A percentile compares a stretch with the other conserved stretches of the same genome.
These are phyloP conservation scores for Gobio occitaniae DNA, from an alignment of 2,797 vertebrate species.

Conservation along the genomic window DNA sequence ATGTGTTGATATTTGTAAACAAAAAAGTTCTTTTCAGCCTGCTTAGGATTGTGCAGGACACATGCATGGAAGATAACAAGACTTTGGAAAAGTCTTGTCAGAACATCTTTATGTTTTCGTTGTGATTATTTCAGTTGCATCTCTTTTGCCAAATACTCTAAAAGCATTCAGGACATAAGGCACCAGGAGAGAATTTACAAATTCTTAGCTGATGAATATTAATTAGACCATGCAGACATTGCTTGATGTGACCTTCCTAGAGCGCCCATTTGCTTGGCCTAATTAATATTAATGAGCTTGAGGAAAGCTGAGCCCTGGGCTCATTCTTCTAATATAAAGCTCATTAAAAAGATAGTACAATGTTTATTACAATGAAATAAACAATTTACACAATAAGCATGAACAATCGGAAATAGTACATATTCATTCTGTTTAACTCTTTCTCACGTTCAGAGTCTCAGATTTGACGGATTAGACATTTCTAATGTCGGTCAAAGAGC, in stretches of 20 bases:
- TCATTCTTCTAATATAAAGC: not conserved
- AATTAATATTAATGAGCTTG: not conserved
- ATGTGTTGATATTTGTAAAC: not conserved
- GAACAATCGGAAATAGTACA: not conserved
- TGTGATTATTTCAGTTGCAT: not conserved
- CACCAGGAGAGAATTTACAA: not conserved
- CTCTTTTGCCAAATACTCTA: not conserved
- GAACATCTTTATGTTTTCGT: not conserved
- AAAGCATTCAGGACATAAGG: not conserved
- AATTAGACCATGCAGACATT: not conserved
- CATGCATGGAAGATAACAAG: not conserved
- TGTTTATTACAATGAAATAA: not conserved
- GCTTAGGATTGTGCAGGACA: not conserved
- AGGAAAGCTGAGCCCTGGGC: not conserved
- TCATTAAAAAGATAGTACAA: not conserved
- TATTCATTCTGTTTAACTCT: not conserved
- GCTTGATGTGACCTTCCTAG: conserved; percentile 11
- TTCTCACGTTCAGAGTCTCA: not conserved
- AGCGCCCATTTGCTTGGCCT: not conserved
- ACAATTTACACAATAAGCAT: not conserved
- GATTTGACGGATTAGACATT: not conserved
- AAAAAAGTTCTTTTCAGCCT: not conserved
- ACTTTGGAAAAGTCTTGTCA: not conserved
- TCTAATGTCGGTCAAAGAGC: not conserved
- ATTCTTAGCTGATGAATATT: not conserved